phyloP scores from a whole-genome alignment of 2,888 invertebrate species.

The Diaperis boleti region DNA sequence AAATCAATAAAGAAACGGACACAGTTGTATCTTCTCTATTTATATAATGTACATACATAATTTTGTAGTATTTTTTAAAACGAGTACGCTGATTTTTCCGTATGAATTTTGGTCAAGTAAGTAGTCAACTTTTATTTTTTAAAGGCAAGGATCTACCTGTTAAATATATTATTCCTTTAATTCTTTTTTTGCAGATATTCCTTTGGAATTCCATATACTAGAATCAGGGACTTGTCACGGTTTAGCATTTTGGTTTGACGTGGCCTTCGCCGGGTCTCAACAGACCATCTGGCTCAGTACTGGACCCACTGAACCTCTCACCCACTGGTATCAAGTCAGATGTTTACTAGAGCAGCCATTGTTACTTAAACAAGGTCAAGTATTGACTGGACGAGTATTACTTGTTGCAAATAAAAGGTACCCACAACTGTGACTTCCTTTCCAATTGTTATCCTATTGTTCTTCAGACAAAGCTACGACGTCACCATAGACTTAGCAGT shows the following conservation, averaged over 20 bases:
- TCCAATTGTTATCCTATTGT: background rate
- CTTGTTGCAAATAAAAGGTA: constrained; percentile 93
- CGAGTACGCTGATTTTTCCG: no score
- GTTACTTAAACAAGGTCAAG: constrained; percentile 94
- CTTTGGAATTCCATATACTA: constrained; percentile 90
- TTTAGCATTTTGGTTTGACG: constrained; percentile 99
- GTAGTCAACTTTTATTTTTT: no score
- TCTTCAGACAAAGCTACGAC: constrained; percentile 93
- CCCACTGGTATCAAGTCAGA: constrained; percentile 99
- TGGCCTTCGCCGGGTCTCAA: constrained; percentile 91
- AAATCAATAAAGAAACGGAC: no score
- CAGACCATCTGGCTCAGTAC: constrained; percentile 97
- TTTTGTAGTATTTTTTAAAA: no score
- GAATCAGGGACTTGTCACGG: constrained; percentile 97
- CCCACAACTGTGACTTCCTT: constrained; percentile 1
- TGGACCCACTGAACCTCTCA: constrained; percentile 96
- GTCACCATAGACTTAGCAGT: constrained; percentile 94
- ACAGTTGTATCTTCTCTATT: no score
- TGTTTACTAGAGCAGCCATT: constrained; percentile 95
- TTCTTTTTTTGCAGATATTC: constrained; percentile 76
- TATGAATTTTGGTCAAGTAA: no score
- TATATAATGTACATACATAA: no score
- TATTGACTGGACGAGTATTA: constrained; percentile 87
- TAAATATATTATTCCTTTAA: no score
- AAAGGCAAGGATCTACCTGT: no score